phyloP scores from a whole-genome alignment of 2,797 vertebrate genomes.

The Tenualosa ilisha region DNA sequence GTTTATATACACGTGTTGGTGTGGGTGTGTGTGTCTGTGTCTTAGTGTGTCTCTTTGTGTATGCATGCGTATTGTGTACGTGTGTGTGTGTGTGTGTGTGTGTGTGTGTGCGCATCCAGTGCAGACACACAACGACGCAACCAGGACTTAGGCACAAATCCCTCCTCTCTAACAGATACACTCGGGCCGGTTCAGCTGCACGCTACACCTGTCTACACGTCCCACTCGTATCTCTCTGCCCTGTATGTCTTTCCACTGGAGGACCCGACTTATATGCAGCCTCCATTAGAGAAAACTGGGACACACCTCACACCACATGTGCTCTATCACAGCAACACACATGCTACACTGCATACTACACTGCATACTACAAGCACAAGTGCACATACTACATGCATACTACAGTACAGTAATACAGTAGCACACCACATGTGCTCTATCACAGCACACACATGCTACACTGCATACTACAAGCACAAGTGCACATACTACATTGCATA shows the following conservation, averaged over 20 bases:
- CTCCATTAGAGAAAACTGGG: neutral
- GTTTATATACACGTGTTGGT: neutral
- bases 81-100: neutral
- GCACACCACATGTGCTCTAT: no score
- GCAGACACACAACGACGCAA: neutral
- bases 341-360: neutral
- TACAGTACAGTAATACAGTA: no score
- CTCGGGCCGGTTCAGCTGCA: neutral
- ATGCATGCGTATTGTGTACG: neutral
- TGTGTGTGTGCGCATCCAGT: neutral
- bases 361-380: neutral
- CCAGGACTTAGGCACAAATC: neutral
- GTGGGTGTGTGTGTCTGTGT: neutral
- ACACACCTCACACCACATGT: neutral
- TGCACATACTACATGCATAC: no score
- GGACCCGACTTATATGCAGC: neutral
- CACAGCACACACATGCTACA: no score
- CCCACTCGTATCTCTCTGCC: neutral
- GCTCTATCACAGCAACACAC: neutral
- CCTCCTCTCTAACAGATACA: neutral
- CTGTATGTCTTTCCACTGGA: neutral
- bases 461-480: no score
- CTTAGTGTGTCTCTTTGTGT: neutral
- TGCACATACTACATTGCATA: no score
- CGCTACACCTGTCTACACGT: neutral